Percentiles rank a stretch among this genome's conserved stretches.
Evolutionary conservation across 2,888 invertebrate species (phyloP).

Genomic region (Achlya flavicornis): DNA sequence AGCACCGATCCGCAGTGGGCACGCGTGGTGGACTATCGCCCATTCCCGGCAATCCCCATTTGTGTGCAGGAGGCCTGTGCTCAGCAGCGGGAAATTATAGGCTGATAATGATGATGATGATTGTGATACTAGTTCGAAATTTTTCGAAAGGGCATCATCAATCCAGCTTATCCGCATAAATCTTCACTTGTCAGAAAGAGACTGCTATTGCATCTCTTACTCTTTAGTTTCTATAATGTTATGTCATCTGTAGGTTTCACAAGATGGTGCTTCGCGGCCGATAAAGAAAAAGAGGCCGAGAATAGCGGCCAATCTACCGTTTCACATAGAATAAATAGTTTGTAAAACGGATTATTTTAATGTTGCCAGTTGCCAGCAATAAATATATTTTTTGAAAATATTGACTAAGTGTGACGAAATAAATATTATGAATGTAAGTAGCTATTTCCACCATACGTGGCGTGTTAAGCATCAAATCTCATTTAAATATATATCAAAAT

Average conservation of each 20-base stretch:
- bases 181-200: not conserved
- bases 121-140: no score
- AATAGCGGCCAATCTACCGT: slow-evolving; percentile 77
- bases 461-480: not conserved
- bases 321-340: slow-evolving; percentile 63
- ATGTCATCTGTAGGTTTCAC: slow-evolving; percentile 33
- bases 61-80: no score
- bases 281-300: slow-evolving; percentile 70
- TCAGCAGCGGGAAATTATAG: no score
- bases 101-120: no score
- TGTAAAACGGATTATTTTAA: slow-evolving; percentile 13
- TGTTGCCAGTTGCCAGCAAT: slow-evolving; percentile 24
- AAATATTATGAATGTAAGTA: slow-evolving; percentile 15
- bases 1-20: no score
- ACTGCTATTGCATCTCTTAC: not conserved
- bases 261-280: slow-evolving; percentile 45
- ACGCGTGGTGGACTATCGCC: no score
- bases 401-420: slow-evolving; percentile 3
- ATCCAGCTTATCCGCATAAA: not conserved
- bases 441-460: not conserved
- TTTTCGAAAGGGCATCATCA: no score
- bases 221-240: not conserved
- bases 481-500: no score
- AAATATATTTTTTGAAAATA: slow-evolving; percentile 15
- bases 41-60: no score